A percentile compares a stretch with the other conserved stretches of the same genome.
Evolutionary conservation across 2,888 invertebrate species (phyloP).

Genomic region (Cheilosia pagana): DNA sequence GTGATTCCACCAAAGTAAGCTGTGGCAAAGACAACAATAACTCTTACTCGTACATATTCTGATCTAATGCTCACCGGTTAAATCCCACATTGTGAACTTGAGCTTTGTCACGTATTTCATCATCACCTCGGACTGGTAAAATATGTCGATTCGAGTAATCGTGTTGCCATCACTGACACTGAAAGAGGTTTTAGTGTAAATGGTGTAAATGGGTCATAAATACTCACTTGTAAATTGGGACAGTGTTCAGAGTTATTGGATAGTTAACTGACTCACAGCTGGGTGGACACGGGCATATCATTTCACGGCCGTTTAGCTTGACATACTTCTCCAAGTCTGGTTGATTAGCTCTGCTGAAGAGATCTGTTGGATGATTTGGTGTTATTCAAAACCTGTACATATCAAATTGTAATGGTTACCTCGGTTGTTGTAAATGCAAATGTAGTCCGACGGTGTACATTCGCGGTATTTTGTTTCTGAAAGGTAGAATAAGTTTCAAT

Average conservation of each 20-base stretch:
- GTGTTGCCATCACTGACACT: constrained; percentile 52
- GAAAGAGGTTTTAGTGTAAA: not conserved
- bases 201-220: not conserved
- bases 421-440: constrained; percentile 78
- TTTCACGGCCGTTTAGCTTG: constrained; percentile 77
- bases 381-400: not conserved
- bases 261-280: constrained; percentile 78
- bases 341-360: constrained; percentile 77
- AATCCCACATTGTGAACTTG: constrained; percentile 81
- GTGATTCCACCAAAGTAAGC: constrained; percentile 84
- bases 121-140: constrained; percentile 81
- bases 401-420: constrained; percentile 61
- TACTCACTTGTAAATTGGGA: constrained; percentile 62
- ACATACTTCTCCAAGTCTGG: constrained; percentile 77
- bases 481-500: constrained; percentile 10
- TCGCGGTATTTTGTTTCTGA: constrained; percentile 74
- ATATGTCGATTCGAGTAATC: constrained; percentile 79
- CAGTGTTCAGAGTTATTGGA: constrained; percentile 76
- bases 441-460: constrained; percentile 78
- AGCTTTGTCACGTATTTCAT: constrained; percentile 82
- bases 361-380: constrained; percentile 64
- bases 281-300: constrained; percentile 78
- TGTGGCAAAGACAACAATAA: constrained; percentile 78
- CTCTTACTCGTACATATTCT: constrained; percentile 57
- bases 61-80: constrained; percentile 78